Percentiles rank a stretch among this genome's conserved stretches.
Conservation (phyloP, 2,888 invertebrate genomes). For the Drosophila picticornis region DNA sequence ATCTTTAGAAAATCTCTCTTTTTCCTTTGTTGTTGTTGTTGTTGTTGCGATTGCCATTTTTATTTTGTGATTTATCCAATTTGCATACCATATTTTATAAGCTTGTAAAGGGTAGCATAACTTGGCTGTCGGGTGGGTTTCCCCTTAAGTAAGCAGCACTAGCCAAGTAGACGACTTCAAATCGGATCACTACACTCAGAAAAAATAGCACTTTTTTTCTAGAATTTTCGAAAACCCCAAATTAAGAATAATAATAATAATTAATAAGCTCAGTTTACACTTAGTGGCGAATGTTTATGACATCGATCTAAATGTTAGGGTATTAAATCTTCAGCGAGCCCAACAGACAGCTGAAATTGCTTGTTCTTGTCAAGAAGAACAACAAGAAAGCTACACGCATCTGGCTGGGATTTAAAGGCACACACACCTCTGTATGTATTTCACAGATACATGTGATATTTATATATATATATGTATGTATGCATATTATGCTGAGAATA, state of each 20-base stretch:
- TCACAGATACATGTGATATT: neutral
- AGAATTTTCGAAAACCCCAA: no score
- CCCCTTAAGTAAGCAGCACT: neutral
- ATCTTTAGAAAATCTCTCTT: conserved; percentile 25
- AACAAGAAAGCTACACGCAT: conserved; percentile 10
- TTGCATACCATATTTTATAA: conserved; percentile 10
- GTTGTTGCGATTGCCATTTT: conserved; percentile 38
- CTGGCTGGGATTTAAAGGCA: conserved; percentile 27
- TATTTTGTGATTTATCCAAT: conserved; percentile 36
- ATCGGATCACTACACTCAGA: neutral
- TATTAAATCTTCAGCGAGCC: neutral
- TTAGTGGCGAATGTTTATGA: neutral
- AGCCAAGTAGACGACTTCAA: neutral
- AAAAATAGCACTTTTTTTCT: neutral
- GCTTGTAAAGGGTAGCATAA: conserved; percentile 28
- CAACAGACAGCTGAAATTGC: neutral
- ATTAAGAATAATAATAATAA: no score
- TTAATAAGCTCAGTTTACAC: no score
- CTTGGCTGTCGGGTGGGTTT: neutral
- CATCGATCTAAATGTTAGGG: neutral
- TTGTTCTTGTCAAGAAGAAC: neutral
- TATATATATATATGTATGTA: neutral
- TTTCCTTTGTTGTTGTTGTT: neutral
- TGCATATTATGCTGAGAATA: neutral
- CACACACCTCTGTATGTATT: conserved; percentile 34